Evolutionary conservation across 2,797 vertebrate genomes (phyloP).

Genomic region (Peromyscus nudipes): DNA sequence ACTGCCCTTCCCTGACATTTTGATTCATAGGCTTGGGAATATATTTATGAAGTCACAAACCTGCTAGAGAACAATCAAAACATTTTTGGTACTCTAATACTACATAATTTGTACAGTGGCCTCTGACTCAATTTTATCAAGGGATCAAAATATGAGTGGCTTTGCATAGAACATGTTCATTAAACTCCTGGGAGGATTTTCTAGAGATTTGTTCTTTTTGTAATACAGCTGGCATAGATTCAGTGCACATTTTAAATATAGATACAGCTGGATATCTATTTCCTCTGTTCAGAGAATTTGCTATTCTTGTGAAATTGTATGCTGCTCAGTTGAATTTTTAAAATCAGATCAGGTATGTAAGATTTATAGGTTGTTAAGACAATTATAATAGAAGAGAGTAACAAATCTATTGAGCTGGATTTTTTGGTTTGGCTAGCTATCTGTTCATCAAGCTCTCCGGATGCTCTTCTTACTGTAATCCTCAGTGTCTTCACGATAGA

Average conservation of each 20-base stretch:
- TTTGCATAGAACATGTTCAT: background rate
- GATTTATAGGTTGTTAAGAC: background rate
- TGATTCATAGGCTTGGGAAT: slow-evolving; percentile 52
- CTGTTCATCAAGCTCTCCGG: background rate
- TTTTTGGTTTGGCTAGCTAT: background rate
- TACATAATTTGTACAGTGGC: slow-evolving; percentile 35
- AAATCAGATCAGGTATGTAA: background rate
- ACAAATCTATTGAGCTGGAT: background rate
- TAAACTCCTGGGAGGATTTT: slow-evolving; percentile 7
- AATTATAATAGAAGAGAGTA: background rate
- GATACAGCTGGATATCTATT: background rate
- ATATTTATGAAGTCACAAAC: slow-evolving; percentile 38
- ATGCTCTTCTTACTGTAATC: background rate
- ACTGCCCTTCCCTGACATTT: slow-evolving; percentile 68
- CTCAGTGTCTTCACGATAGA: background rate
- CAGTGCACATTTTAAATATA: background rate
- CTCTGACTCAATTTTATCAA: slow-evolving; percentile 34
- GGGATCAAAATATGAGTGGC: background rate
- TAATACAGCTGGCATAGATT: background rate
- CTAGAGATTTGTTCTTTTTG: background rate
- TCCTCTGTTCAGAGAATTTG: background rate
- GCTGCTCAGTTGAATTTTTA: background rate
- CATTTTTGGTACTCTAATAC: slow-evolving; percentile 45
- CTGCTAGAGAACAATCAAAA: slow-evolving; percentile 63
- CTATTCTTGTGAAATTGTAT: background rate